Conservation (phyloP, 2,797 vertebrate genomes). For the Sternarchorhynchus goeldii region DNA sequence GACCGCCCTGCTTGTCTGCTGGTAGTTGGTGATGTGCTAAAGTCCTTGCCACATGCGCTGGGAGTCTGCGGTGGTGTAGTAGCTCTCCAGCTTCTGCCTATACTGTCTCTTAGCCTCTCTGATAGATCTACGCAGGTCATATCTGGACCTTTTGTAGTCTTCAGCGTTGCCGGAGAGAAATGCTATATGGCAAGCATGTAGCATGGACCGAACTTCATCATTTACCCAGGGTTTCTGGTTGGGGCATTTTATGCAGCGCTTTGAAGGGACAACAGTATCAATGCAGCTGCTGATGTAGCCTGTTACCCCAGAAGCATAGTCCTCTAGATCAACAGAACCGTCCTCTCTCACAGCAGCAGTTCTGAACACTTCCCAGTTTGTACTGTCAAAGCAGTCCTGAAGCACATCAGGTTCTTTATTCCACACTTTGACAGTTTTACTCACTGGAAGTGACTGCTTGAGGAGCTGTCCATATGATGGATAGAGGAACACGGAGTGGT, state of each 20-base stretch:
- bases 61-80: too few species aligned
- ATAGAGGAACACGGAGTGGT: too few species aligned
- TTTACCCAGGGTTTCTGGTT: neutral
- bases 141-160: too few species aligned
- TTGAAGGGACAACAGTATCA: neutral
- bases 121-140: too few species aligned
- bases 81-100: too few species aligned
- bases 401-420: constrained; percentile 1
- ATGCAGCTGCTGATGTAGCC: neutral
- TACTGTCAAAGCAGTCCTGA: constrained; percentile 15
- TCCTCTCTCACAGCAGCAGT: neutral
- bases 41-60: too few species aligned
- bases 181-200: neutral
- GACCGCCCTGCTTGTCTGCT: too few species aligned
- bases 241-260: neutral
- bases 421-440: constrained; percentile 5
- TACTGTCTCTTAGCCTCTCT: too few species aligned
- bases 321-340: neutral
- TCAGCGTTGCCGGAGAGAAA: too few species aligned
- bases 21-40: too few species aligned
- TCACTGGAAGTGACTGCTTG: neutral
- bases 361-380: neutral
- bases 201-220: neutral
- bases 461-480: constrained; percentile 4
- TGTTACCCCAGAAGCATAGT: constrained; percentile 1